Conservation (phyloP, 1,140 invertebrate species). For the Drosophila burlai region DNA sequence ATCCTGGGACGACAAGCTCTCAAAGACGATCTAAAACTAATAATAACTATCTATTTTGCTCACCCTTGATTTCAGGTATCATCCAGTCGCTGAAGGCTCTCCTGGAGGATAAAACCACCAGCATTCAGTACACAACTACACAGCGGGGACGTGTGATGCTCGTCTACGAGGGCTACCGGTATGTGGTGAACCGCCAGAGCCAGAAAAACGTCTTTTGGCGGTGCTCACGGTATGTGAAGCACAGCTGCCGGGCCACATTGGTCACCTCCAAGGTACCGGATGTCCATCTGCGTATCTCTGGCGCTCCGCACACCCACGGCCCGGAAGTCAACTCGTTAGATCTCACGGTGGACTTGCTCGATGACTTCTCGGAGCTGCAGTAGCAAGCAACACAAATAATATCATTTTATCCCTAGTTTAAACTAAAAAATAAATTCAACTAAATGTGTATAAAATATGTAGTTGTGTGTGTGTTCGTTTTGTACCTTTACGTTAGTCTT, state of each 20-base stretch:
- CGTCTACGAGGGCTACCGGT: slow-evolving; percentile 80
- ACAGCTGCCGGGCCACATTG: slow-evolving; percentile 77
- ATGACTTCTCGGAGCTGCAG: slow-evolving; percentile 63
- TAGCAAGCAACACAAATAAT: slow-evolving; percentile 32
- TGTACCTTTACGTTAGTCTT: slow-evolving; percentile 16
- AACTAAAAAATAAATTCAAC: slow-evolving; percentile 56
- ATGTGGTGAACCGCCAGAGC: slow-evolving; percentile 83
- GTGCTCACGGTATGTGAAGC: slow-evolving; percentile 82
- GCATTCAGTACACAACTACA: slow-evolving; percentile 76
- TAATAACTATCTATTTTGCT: slow-evolving; percentile 2
- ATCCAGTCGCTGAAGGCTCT: slow-evolving; percentile 71
- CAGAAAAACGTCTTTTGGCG: slow-evolving; percentile 84
- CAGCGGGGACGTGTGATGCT: slow-evolving; percentile 82
- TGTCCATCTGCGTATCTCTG: slow-evolving; percentile 68
- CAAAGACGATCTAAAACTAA: slow-evolving; percentile 4
- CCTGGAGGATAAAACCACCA: slow-evolving; percentile 71
- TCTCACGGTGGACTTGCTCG: slow-evolving; percentile 67
- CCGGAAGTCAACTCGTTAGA: slow-evolving; percentile 74
- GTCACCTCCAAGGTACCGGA: slow-evolving; percentile 80
- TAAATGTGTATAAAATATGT: slow-evolving; percentile 20
- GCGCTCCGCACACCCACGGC: slow-evolving; percentile 77
- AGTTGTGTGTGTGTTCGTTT: slow-evolving; percentile 30
- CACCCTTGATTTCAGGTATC: slow-evolving; percentile 57
- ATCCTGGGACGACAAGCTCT: not conserved
- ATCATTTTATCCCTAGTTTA: slow-evolving; percentile 22